Base-by-base conservation (phyloP, 1,140 invertebrate genomes). In the Zophobas atratus region DNA sequence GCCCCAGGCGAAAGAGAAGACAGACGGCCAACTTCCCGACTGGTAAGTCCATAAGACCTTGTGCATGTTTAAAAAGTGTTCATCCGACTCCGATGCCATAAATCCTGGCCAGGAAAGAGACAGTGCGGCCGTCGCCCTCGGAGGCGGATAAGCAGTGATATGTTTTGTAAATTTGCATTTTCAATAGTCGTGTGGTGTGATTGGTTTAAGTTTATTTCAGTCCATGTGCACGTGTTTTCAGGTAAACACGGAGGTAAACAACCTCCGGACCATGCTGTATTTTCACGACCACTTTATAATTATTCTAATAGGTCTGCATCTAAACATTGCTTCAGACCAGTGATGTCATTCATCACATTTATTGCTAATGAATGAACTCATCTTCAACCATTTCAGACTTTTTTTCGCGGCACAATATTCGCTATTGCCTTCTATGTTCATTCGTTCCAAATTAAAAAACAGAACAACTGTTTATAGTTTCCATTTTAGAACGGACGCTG, bases 211-310 rank as follows among this genome's bases (percentile, higher is more conserved):
- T 33, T 49, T 71, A 60, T 78, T 78, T 78, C 49, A 35, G 77
- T 78, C 53, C 2, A 75, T 43, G 49, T 73, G 79, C 77, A 78
- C 79, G 79, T 80, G 79, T 78, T 76, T 39, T 36, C 70, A 79
- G 75, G 78, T 79, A 79, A 79, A 79, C 78, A 79, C 36, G 35
- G 57, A 80, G 79, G 79, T 80, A 80, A 80, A 80, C 74, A 80
- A 77, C 78, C 78, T 77, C 38, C 39, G 39, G 38, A 67, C 39
- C 60, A 43, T 75, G 6, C 38, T 8, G 38, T 33, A 1, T 1
- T 57, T 57, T 57, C 3, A 57, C 20, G 8, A 32, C 60, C 32
- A 6, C 3, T 43, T 41, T 67, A 41, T 43, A 41, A 67, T 67
- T 67, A 33, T 33, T 39, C 39, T 43, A 67, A 67, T 67, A 43